A percentile compares a stretch with the other conserved stretches of the same genome.
Conservation (phyloP, 2,113 vertebrate genomes). For the Corythornis madagascariensis region DNA sequence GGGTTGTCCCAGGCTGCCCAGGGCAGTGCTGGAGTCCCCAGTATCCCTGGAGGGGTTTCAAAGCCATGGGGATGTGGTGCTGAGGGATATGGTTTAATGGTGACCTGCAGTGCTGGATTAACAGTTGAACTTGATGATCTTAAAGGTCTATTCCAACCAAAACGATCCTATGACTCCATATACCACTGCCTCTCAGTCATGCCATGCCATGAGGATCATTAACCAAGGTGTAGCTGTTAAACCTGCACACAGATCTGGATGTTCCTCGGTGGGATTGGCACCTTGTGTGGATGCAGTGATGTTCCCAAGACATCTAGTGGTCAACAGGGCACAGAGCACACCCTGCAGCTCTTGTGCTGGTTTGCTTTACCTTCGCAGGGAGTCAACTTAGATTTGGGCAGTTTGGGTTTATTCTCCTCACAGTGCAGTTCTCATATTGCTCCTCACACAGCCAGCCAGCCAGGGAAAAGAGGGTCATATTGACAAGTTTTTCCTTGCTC, state of each 20-base stretch:
- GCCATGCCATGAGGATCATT: neutral
- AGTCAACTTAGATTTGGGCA: neutral
- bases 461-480: neutral
- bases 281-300: neutral
- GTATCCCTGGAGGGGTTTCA: neutral
- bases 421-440: fast-evolving
- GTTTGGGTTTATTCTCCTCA: neutral
- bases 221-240: neutral
- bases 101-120: neutral
- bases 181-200: neutral
- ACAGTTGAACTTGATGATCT: neutral
- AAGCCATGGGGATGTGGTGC: neutral
- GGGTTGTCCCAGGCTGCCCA: neutral
- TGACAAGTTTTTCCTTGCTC: neutral
- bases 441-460: neutral
- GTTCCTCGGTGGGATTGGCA: neutral
- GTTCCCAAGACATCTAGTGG: neutral
- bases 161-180: neutral
- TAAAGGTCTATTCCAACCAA: neutral
- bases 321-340: neutral
- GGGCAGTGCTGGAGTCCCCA: neutral
- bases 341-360: neutral
- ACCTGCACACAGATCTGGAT: neutral
- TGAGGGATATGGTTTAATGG: neutral
- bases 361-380: neutral